Base-by-base conservation (phyloP, 1,140 invertebrate species). In the Dryas iulia region DNA sequence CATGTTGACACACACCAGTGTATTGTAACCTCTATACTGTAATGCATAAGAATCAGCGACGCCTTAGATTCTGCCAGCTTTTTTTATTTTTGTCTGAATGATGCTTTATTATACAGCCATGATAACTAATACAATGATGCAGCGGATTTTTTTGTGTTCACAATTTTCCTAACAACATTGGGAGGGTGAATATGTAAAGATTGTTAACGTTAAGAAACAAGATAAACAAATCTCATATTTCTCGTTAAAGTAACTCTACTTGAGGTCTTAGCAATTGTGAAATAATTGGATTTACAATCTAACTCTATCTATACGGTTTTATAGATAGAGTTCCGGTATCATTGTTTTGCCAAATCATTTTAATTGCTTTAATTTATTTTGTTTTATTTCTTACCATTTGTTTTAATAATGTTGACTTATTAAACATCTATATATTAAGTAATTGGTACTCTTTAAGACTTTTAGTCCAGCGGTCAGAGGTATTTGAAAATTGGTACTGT, bases 41-140 rank as follows among this genome's bases (percentile, higher is more conserved):
- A 11, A 28, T 3, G 0, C 6, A 60, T 71, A 71, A 71, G 62
- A 30, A 52, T 35, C 62, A 71, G 7, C 14, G 39, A 35, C 8
- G 1, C 10, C 53, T 71, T 61, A 71, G 62, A 30, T 31, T 57
- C 52, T 66, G 59, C 52, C 59, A 57, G 39, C 26, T 63, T 57
- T 69, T 69, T 75, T 78, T 78, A 77, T 82, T 84, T 80, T 69
- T 72, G 73, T 80, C 82, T 86, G 79, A 79, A 83, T 79, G 77
- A 72, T 78, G 68, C 74, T 79, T 80, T 79, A 82, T 82, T 79
- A 76, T 82, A 71, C 77, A 61, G 59, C 69, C 69, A 74, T 66
- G 73, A 74, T 74, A 74, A 74, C 69, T 74, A 74, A 74, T 71
- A 74, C 73, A 71, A 71, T 66, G 69, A 71, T 71, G 69, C 69